Conservation (phyloP, 2,113 vertebrate genomes). For the Aspidoscelis tigris region DNA sequence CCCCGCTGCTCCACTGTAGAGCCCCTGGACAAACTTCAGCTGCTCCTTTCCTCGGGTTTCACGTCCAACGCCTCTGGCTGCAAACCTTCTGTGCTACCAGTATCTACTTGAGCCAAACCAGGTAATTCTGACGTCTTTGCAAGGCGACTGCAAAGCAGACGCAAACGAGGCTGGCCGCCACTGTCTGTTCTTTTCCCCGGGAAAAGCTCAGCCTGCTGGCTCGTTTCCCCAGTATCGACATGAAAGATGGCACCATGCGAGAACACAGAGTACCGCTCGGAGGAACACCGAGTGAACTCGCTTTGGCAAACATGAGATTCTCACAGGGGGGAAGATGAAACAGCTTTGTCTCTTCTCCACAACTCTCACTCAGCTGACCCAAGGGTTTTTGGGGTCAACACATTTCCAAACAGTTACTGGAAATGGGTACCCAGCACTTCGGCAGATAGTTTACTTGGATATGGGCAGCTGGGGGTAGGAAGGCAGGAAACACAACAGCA, state of each 20-base stretch:
- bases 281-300: constrained; percentile 20
- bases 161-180: rapidly evolving
- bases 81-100: constrained; percentile 51
- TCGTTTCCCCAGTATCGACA: constrained; percentile 2
- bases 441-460: neutral
- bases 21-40: constrained; percentile 62
- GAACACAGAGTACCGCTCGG: neutral
- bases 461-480: neutral
- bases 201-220: neutral
- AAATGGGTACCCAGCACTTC: neutral
- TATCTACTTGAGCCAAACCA: constrained; percentile 52
- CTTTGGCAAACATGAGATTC: constrained; percentile 7
- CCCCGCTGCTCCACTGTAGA: constrained; percentile 46
- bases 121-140: rapidly evolving
- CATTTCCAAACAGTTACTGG: neutral
- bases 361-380: neutral
- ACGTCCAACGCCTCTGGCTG: constrained; percentile 49
- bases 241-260: constrained; percentile 8
- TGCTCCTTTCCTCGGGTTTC: constrained; percentile 53
- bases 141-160: neutral
- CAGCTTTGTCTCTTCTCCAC: neutral
- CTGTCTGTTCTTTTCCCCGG: constrained; percentile 15
- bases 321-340: neutral
- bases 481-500: neutral
- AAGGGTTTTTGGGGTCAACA: neutral